Evolutionary conservation across 1,140 invertebrate species (phyloP).

Genomic region (Zaprionus inermis): DNA sequence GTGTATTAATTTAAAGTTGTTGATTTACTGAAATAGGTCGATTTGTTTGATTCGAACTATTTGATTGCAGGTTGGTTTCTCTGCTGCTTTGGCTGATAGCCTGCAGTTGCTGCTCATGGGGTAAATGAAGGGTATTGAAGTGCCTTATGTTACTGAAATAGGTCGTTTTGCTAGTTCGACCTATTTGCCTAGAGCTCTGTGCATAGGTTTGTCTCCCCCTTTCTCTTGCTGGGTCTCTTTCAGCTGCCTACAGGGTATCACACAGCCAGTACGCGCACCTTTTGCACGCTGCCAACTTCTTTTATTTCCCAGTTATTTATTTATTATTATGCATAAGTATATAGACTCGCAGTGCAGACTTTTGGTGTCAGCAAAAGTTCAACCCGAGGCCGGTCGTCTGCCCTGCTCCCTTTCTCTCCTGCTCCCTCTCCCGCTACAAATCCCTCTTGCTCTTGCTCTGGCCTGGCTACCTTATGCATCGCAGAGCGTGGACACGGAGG

Average conservation of each 20-base stretch:
- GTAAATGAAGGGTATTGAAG: too few species aligned
- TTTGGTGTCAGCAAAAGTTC: constrained; percentile 58
- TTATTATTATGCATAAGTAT: constrained; percentile 28
- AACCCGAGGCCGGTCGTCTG: background rate
- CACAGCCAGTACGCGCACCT: background rate
- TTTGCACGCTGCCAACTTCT: background rate
- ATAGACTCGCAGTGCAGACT: constrained; percentile 43
- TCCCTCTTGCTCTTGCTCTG: background rate
- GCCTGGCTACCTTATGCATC: background rate
- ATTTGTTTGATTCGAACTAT: background rate
- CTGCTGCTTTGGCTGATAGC: too few species aligned
- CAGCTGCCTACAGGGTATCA: background rate
- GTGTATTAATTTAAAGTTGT: too few species aligned
- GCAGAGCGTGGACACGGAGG: background rate
- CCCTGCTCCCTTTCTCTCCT: background rate
- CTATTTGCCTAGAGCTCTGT: too few species aligned
- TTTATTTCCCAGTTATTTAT: constrained; percentile 12
- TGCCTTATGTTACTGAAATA: too few species aligned
- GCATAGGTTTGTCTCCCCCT: background rate
- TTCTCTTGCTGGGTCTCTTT: background rate
- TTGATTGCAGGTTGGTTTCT: too few species aligned
- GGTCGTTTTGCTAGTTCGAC: too few species aligned
- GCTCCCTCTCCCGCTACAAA: background rate
- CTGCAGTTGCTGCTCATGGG: too few species aligned
- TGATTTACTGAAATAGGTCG: background rate